Percentiles rank a stretch among this genome's conserved stretches.
phyloP scores from a whole-genome alignment of 2,888 invertebrate genomes.

The Drosophila sordidula region DNA sequence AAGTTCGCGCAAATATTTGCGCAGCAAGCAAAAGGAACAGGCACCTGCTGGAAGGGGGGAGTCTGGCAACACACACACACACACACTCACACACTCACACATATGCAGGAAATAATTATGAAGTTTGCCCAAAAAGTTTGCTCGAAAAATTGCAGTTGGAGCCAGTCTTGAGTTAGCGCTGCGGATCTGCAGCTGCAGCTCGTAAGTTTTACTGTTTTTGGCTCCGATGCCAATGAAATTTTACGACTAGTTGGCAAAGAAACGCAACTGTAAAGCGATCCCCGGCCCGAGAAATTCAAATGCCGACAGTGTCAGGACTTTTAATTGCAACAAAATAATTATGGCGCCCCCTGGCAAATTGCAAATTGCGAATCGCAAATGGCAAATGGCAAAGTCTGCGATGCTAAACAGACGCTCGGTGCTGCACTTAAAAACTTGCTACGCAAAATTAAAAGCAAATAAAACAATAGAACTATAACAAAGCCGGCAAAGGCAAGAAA shows the following conservation, averaged over 20 bases:
- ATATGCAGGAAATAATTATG: slow-evolving; percentile 60
- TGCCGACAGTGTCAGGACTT: slow-evolving; percentile 69
- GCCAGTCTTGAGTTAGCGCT: neutral
- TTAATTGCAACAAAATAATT: slow-evolving; percentile 79
- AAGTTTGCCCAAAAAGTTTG: slow-evolving; percentile 53
- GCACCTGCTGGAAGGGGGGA: neutral
- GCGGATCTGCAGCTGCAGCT: slow-evolving; percentile 11
- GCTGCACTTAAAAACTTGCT: slow-evolving; percentile 70
- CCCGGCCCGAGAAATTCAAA: slow-evolving; percentile 30
- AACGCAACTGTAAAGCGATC: slow-evolving; percentile 29
- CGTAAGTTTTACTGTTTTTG: slow-evolving; percentile 44
- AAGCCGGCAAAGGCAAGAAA: slow-evolving; percentile 35
- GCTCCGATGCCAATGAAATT: slow-evolving; percentile 54
- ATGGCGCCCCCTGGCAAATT: slow-evolving; percentile 69
- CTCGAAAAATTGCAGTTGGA: slow-evolving; percentile 43
- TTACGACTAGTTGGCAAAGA: slow-evolving; percentile 38
- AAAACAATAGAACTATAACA: slow-evolving; percentile 67
- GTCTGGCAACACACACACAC: slow-evolving; percentile 2
- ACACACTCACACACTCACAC: slow-evolving; percentile 21
- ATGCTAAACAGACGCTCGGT: slow-evolving; percentile 60
- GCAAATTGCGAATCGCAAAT: slow-evolving; percentile 26
- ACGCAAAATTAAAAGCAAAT: slow-evolving; percentile 73
- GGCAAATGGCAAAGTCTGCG: slow-evolving; percentile 44
- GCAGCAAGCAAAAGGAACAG: neutral
- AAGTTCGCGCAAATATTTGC: slow-evolving; percentile 34